A percentile compares a stretch with the other conserved stretches of the same genome.
phyloP scores from a whole-genome alignment of 2,797 vertebrate species.

The Phrynocephalus forsythii region DNA sequence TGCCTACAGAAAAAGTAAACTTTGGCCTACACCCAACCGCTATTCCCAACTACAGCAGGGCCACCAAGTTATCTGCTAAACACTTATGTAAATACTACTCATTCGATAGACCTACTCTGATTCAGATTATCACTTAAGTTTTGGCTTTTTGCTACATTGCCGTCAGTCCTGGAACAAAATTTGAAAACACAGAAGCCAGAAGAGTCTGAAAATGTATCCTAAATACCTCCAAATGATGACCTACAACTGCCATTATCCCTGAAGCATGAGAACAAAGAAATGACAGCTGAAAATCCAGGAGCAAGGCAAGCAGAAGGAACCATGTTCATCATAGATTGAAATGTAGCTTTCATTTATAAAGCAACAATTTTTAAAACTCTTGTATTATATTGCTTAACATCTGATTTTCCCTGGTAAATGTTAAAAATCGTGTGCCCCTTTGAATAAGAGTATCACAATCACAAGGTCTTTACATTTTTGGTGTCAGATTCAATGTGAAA shows the following conservation, averaged over 20 bases:
- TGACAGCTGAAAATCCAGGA: slow-evolving; percentile 61
- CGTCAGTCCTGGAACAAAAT: neutral
- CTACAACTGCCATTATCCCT: slow-evolving; percentile 27
- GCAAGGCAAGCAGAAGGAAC: slow-evolving; percentile 45
- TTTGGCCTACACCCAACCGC: neutral
- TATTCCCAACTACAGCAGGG: too few relatives aligned
- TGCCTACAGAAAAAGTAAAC: neutral
- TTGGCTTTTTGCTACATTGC: neutral
- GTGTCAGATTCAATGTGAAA: neutral
- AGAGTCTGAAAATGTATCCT: neutral
- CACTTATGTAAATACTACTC: too few relatives aligned
- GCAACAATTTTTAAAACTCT: neutral
- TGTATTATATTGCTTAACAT: neutral
- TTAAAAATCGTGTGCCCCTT: neutral
- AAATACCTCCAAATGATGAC: slow-evolving; percentile 9
- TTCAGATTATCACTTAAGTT: too few relatives aligned
- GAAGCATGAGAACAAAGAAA: slow-evolving; percentile 41
- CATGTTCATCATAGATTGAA: slow-evolving; percentile 12
- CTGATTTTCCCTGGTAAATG: too few relatives aligned
- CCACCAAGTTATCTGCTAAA: too few relatives aligned
- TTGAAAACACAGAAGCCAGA: neutral
- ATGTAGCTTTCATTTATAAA: slow-evolving; percentile 20
- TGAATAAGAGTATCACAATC: neutral
- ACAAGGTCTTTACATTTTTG: slow-evolving; percentile 3
- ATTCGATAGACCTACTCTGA: too few relatives aligned